Conservation (phyloP, 2,797 vertebrate species). For the Lepidocolaptes lacrymiger region DNA sequence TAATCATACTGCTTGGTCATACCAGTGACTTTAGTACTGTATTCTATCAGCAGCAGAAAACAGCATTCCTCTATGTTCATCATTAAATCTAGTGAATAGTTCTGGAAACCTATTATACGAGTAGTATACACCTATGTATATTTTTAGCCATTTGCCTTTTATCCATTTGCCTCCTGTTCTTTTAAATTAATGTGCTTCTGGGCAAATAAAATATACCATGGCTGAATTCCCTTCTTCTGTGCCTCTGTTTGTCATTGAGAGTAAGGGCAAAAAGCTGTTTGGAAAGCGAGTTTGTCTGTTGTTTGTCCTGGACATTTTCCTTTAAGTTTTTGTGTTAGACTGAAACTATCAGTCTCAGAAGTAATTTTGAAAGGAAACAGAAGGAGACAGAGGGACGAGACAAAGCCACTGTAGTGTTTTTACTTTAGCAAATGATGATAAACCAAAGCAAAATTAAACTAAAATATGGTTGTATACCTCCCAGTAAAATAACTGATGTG, state of each 20-base stretch:
- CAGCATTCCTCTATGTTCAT: not conserved
- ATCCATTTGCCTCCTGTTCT: not conserved
- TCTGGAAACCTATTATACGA: not conserved
- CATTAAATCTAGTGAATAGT: not conserved
- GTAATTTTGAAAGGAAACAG: not conserved
- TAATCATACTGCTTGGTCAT: not conserved
- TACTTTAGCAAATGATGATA: not conserved
- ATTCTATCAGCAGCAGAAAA: not conserved
- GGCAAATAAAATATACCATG: not conserved
- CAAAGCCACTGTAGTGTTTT: not conserved
- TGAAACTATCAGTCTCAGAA: not conserved
- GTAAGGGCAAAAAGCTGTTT: not conserved
- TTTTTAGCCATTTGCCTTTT: not conserved
- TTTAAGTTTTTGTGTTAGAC: not conserved
- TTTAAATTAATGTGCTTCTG: not conserved
- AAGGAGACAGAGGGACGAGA: not conserved
- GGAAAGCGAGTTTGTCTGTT: not conserved
- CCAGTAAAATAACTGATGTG: not conserved
- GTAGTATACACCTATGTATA: not conserved
- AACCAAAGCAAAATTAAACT: not conserved
- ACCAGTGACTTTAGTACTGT: not conserved
- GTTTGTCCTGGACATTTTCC: not conserved
- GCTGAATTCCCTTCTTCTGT: not conserved
- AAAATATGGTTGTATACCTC: not conserved
- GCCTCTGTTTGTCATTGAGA: not conserved